Base-by-base conservation (phyloP, 2,888 invertebrate species). In the Ceramica pisi region DNA sequence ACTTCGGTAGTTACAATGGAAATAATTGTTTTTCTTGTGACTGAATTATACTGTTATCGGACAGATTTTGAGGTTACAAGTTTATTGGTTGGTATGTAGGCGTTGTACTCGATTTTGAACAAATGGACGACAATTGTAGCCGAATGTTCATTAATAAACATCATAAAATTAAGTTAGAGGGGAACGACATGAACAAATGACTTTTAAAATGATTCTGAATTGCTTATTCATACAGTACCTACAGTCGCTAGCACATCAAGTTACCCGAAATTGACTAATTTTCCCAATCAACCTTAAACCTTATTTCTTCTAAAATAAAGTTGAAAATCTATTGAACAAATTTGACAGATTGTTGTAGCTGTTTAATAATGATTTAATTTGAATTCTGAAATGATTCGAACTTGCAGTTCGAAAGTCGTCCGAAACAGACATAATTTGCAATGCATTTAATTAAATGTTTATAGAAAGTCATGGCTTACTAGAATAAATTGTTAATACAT, bases 131-230 rank as follows among this genome's bases (percentile, higher is more conserved):
- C 46, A 31, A 51, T 63, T 67, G 38, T 66, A 55, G 26, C n/a
- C 35, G 31, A 48, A 66, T 31, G 5, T 19, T 66, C 61, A 70
- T 76, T 65, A 69, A 69, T 64, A 78, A 75, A 55, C 68, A 61
- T 53, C 12, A 59, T 10, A 8, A 59, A 59, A 66, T 69, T 50
- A 67, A 63, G 38, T 51, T 62, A 26, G 10, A 62, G 10, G 50
- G 6, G 19, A 65, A 10, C 1, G 62, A 81, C 81, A 35, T 61
- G 53, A 61, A 61, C 46, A 41, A 56, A 71, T 66, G 8, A 70
- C 35, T 48, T 73, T 66, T 51, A 1, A 44, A 80, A 67, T 81
- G 0, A 56, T 50, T 41, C 26, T 16, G 60, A 53, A 21, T 75
- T 75, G 23, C 50, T 44, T 46, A 53, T 60, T 48, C 31, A 53